A percentile compares a stretch with the other conserved stretches of the same genome.
Evolutionary conservation across 2,797 vertebrate genomes (phyloP).

Genomic region (Staurois parvus): DNA sequence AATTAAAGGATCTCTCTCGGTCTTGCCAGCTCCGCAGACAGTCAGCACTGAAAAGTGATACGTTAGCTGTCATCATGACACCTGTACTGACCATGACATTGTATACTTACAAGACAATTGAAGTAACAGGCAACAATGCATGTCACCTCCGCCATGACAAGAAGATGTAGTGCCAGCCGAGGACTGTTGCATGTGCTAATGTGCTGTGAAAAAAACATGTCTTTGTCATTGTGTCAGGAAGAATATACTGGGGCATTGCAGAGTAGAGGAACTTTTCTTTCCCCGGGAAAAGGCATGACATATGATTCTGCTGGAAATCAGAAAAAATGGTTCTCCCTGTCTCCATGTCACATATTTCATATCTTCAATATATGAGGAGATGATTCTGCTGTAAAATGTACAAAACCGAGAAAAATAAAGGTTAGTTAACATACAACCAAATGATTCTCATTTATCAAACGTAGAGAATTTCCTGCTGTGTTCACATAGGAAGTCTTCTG

Average conservation of each 20-base stretch:
- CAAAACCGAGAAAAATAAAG: conserved; percentile 49
- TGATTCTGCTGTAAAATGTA: conserved; percentile 32
- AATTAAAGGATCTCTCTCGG: neutral
- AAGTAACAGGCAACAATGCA: conserved; percentile 41
- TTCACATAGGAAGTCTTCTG: conserved; percentile 8
- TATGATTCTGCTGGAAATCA: conserved; percentile 55
- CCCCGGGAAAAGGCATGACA: conserved; percentile 52
- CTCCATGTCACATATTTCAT: conserved; percentile 45
- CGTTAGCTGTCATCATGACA: conserved; percentile 46
- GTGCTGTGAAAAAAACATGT: conserved; percentile 47
- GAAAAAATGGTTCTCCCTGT: conserved; percentile 54
- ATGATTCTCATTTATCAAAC: conserved; percentile 59
- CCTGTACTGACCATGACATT: conserved; percentile 41
- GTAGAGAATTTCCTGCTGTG: neutral
- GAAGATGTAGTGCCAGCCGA: neutral
- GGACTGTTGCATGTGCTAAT: conserved; percentile 22
- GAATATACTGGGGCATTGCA: conserved; percentile 30
- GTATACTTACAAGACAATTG: conserved; percentile 44
- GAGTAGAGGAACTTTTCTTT: conserved; percentile 45
- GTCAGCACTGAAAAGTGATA: conserved; percentile 4
- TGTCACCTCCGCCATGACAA: neutral
- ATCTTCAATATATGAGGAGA: conserved; percentile 45
- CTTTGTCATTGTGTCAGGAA: conserved; percentile 55
- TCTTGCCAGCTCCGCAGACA: conserved; percentile 5
- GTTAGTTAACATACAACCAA: conserved; percentile 50